Evolutionary conservation across 2,113 vertebrate genomes (phyloP), one percentile per base, ranked within the genome.

Genomic region (Sturnus vulgaris): DNA sequence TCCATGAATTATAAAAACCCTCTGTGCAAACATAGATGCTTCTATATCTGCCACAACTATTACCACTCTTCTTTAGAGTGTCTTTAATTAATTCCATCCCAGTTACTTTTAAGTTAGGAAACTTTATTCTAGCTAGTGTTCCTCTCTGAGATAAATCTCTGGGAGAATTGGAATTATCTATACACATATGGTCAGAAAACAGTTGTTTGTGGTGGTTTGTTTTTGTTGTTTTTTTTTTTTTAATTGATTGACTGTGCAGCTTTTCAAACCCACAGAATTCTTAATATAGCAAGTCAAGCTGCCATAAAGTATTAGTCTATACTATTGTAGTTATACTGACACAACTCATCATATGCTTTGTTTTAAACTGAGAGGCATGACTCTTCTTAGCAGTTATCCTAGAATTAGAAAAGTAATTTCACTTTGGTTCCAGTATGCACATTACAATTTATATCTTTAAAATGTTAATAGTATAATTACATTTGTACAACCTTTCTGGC

Each of bases 351-450:
- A 50, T 24, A 27, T 35, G 12, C 18, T 20, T 70, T 50, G 9
- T 70, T 77, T 85, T 77, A 52, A 37, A 40, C 2, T 47, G 39
- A 77, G 83, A 70, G 39, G 4, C 21, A 65, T 35, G 35, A 66
- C 23, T 65, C 55, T 49, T 85, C 31, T 53, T 56, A 70, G 30
- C 13, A 33, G 4, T 57, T 83, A 55, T 30, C 23, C 40, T 27
- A 16, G 20, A 88, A 80, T 55, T 55, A 55, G 33, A 86, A 79
- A 68, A 86, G 23, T 61, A 30, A 44, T 88, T 92, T 77, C 77
- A 42, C 30, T 83, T 76, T 63, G 2, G 4, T 88, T 57, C n/a
- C 31, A 40, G 22, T 21, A 56, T 39, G 31, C 9, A n/a, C 30
- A 47, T 80, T 47, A 40, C 10, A 44, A 49, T 68, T 82, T 82